A percentile compares a stretch with the other conserved stretches of the same genome.
Evolutionary conservation across 2,888 invertebrate species (phyloP).

Genomic region (Brachynemurus nebulosus): DNA sequence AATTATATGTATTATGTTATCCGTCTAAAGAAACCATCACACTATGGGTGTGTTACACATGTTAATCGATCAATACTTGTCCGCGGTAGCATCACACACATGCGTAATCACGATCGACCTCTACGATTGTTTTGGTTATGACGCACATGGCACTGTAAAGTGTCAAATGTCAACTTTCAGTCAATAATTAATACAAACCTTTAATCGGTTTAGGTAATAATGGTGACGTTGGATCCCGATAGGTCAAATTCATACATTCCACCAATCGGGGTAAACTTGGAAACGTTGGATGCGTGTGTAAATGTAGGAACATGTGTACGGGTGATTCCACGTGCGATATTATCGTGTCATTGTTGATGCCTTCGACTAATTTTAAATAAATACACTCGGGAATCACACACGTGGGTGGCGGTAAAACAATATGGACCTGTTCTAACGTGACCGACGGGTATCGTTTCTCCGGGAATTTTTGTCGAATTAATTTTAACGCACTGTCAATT

Average conservation of each 20-base stretch:
- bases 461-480: conserved; percentile 79
- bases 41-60: too few species aligned
- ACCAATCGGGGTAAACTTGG: conserved; percentile 69
- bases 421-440: conserved; percentile 47
- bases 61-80: too few species aligned
- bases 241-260: conserved; percentile 68
- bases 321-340: conserved; percentile 77
- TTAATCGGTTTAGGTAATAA: conserved; percentile 63
- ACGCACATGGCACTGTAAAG: too few species aligned
- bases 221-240: conserved; percentile 66
- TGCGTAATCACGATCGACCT: too few species aligned
- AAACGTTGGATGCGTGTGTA: conserved; percentile 89
- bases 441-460: conserved; percentile 64
- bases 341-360: conserved; percentile 84
- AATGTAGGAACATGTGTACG: conserved; percentile 86
- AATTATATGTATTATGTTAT: too few species aligned
- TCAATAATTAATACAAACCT: conserved; percentile 40
- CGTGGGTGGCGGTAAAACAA: conserved; percentile 26
- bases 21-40: too few species aligned
- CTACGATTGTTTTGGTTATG: too few species aligned
- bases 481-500: conserved; percentile 66
- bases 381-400: conserved; percentile 37
- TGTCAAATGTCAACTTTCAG: too few species aligned
- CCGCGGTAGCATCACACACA: too few species aligned
- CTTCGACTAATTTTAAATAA: conserved; percentile 74